A percentile compares a stretch with the other conserved stretches of the same genome.
Conservation (phyloP, 2,113 vertebrate genomes). For the Casuarius casuarius region DNA sequence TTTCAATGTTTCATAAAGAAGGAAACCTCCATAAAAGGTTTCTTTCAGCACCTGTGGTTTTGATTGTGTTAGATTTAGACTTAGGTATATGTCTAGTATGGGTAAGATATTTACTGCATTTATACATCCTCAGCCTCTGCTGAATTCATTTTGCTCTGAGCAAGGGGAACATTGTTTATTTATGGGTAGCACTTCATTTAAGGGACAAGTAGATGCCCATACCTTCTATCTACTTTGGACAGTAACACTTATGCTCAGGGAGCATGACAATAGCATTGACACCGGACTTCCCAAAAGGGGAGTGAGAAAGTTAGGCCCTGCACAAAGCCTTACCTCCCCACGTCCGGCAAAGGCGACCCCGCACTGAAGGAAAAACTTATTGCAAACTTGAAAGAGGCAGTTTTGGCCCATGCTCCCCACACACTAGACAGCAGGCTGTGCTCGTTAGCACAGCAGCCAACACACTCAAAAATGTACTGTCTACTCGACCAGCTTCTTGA, state of each 20-base stretch:
- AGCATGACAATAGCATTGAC: fast-evolving
- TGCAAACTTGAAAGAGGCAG: neutral
- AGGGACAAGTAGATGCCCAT: fast-evolving
- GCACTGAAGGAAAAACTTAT: neutral
- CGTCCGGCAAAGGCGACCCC: neutral
- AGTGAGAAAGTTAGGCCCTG: neutral
- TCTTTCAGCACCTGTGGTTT: neutral
- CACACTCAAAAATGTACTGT: neutral
- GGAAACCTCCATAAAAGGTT: neutral
- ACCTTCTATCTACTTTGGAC: neutral
- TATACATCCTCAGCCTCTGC: neutral
- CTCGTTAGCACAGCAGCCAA: neutral
- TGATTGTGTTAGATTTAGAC: neutral
- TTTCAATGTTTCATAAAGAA: neutral
- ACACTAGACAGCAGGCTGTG: fast-evolving
- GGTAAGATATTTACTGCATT: neutral
- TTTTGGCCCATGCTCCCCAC: neutral
- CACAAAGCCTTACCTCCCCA: neutral
- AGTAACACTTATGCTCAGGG: neutral
- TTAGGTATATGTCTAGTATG: neutral
- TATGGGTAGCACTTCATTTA: neutral
- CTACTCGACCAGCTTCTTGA: neutral
- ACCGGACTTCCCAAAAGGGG: neutral
- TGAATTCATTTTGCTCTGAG: neutral
- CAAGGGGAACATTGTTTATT: neutral